Conservation (phyloP, 2,113 vertebrate species). For the Cyanocitta stelleri region DNA sequence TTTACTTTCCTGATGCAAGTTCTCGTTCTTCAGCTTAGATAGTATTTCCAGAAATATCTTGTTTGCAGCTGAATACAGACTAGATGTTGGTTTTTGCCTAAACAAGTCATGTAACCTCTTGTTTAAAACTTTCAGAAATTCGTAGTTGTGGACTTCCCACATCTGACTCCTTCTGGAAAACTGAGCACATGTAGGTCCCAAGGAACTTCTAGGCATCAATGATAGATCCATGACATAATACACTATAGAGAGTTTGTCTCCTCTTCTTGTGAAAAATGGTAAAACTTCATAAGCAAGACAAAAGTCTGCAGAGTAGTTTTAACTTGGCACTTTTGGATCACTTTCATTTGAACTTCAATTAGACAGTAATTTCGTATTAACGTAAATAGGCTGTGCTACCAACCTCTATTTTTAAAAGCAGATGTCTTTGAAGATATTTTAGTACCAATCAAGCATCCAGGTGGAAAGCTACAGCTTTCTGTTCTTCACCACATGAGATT, state of each 20-base stretch:
- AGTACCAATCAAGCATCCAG: neutral
- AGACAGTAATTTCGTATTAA: neutral
- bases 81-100: neutral
- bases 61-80: neutral
- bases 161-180: neutral
- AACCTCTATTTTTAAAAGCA: constrained; percentile 10
- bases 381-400: neutral
- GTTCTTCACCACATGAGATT: neutral
- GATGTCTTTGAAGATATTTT: constrained; percentile 23
- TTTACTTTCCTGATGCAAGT: neutral
- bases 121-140: neutral
- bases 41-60: neutral
- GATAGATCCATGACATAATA: neutral
- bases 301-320: neutral
- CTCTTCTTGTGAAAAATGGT: neutral
- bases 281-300: neutral
- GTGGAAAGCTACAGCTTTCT: constrained; percentile 8
- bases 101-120: neutral
- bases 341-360: constrained; percentile 10
- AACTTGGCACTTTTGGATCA: neutral
- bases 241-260: rapidly evolving
- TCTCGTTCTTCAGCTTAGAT: neutral
- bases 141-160: neutral
- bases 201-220: neutral
- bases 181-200: neutral